Evolutionary conservation across 2,113 vertebrate genomes (phyloP), one percentile per base, ranked within the genome.

Genomic region (Lampris incognitus): DNA sequence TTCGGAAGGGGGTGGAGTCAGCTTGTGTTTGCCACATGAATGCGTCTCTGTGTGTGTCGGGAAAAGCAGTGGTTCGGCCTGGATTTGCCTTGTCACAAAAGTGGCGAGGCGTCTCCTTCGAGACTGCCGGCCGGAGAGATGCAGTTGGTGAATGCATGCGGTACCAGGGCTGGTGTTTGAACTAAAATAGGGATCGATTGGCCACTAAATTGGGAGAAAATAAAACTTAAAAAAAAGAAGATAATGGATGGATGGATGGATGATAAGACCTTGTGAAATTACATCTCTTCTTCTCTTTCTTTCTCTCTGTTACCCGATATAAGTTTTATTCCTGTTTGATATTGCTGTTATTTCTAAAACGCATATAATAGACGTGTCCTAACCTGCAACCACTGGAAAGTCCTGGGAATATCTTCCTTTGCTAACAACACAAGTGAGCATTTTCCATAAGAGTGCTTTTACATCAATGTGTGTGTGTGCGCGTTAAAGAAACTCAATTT

Each of bases 401-500:
- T 50, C 39, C 10, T 6, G 36, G 62, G 24, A 67, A 72, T 66
- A 39, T 66, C 49, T 56, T 10, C 24, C 9, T 56, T 8, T 65
- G 3, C 55, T 24, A 1, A 37, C 48, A 49, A 48, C 38, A 44
- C 76, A 52, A 38, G 42, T 9, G 13, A 76, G 72, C 67, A 52
- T 66, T 83, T 37, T 62, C 24, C 24, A 24, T 57, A 13, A n/a
- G 55, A 24, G 50, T 51, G 50, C 11, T 6, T 78, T 39, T 68
- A 66, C 51, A 50, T 4, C 6, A 60, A 68, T 61, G 59, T 66
- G 57, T 57, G 42, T 49, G 10, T 68, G 62, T 81, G 38, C 10
- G n/a, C 60, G 70, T 78, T 69, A 65, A 76, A 80, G 78, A 76
- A 52, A 65, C 63, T 84, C 78, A 55, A 70, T 79, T 83, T 72